Evolutionary conservation across 2,113 vertebrate genomes (phyloP).

Genomic region (Lates calcarifer): DNA sequence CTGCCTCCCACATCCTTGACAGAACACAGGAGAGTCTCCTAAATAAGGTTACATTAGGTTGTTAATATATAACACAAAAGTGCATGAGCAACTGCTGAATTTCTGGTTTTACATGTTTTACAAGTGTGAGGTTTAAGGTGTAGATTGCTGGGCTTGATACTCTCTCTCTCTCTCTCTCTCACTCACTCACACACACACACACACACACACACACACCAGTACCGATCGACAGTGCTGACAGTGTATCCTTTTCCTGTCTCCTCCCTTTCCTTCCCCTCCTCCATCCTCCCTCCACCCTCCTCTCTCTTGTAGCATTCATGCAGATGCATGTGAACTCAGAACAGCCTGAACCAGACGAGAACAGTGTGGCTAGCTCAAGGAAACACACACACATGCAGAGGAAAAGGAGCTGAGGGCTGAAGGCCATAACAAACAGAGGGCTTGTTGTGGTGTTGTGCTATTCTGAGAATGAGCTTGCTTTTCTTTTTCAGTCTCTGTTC

Average conservation of each 20-base stretch:
- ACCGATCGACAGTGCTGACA: constrained; percentile 57
- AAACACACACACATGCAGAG: constrained; percentile 20
- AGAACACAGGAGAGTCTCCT: too few species aligned
- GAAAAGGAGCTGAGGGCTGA: constrained; percentile 36
- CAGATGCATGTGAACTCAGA: constrained; percentile 26
- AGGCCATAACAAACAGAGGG: constrained; percentile 60
- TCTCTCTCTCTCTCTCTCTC: not conserved
- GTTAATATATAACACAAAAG: not conserved
- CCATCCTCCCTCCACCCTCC: not conserved
- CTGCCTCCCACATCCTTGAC: not conserved
- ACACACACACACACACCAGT: constrained; percentile 50
- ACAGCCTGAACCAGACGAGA: constrained; percentile 43
- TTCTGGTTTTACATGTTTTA: constrained; percentile 30
- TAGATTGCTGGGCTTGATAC: constrained; percentile 25
- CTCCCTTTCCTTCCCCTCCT: constrained; percentile 71
- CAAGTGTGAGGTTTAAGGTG: constrained; percentile 22
- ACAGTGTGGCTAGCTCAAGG: constrained; percentile 47
- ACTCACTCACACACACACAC: constrained; percentile 33
- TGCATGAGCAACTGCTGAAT: constrained; percentile 5
- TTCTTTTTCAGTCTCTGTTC: constrained; percentile 37
- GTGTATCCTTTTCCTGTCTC: constrained; percentile 59
- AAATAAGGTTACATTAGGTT: not conserved
- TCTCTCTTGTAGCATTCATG: constrained; percentile 17
- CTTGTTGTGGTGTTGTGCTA: constrained; percentile 57
- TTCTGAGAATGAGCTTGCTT: constrained; percentile 64